Base-by-base conservation (phyloP, 30 jellyfish, hydroid and myxozoan genomes). In the Aurelia coerulea region DNA sequence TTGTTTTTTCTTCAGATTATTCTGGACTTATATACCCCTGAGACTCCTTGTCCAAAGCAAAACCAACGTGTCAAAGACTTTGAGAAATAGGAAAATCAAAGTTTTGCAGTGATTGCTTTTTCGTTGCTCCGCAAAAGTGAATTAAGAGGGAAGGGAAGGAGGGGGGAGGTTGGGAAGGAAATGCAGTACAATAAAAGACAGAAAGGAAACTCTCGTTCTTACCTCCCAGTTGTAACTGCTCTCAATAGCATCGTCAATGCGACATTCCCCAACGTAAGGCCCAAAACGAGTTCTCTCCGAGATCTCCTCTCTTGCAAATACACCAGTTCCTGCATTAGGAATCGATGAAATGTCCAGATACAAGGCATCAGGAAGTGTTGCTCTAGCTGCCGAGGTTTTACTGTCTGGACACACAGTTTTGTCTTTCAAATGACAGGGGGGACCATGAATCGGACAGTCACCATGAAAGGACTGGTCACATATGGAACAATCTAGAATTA, bases 181-280 rank as follows among this genome's bases (percentile, higher is more conserved):
- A 37, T 5, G 6, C 18, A 23, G 81, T 15, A 70, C 32, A 37
- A 23, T 39, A 59, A 59, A 14, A 3, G 31, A 4, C 5, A 59
- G 29, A 59, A 19, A 14, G 31, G 31, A 59, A 23, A 4, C 69
- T 62, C 33, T 62, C 1, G 4, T 16, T n/a, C 23, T 15, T 88
- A 94, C 99, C 96, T 94, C 97, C 99, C 99, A 94, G 87, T 90
- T 90, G 71, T 94, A 94, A 50, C 96, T 80, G 3, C 97, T 74
- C 32, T 94, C 99, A 4, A 91, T 74, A 5, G 75, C 51, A 33
- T 82, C 96, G 19, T 96, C 86, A 5, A 73, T 88, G 74, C 77
- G 91, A 9, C 76, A 32, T 67, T 71, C 83, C 10, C 99, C 99
- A 56, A 41, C 71, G 71, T 94, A 94, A 2, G 99, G 99, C 12